A percentile compares a stretch with the other conserved stretches of the same genome.
phyloP scores from a whole-genome alignment of 2,888 invertebrate species.

The Ctenicera cuprea region DNA sequence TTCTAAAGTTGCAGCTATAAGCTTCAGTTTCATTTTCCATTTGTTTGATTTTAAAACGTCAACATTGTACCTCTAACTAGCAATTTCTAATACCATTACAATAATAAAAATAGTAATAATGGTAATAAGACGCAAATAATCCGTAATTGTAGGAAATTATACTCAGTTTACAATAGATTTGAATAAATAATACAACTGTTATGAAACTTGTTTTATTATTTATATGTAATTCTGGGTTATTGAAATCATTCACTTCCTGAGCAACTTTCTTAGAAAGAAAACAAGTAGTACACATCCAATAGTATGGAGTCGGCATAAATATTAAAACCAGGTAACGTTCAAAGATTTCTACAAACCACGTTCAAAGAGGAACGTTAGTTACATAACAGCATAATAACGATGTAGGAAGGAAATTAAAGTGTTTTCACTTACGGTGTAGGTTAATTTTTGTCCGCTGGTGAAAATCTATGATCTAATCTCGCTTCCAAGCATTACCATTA shows the following conservation, averaged over 20 bases:
- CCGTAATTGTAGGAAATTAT: background rate
- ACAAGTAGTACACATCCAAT: conserved; percentile 8
- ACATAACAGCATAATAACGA: conserved; percentile 17
- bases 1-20: background rate
- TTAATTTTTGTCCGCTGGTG: background rate
- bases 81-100: too few relatives aligned
- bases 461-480: conserved; percentile 13
- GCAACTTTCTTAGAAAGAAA: conserved; percentile 31
- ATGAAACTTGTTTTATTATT: background rate
- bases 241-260: conserved; percentile 12
- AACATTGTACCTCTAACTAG: too few relatives aligned
- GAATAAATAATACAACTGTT: background rate
- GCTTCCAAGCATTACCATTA: too few relatives aligned
- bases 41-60: background rate
- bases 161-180: background rate
- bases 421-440: conserved; percentile 23
- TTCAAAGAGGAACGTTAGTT: background rate
- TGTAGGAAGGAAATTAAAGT: conserved; percentile 13
- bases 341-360: conserved; percentile 13
- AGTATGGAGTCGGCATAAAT: background rate
- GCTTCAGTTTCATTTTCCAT: background rate
- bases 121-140: background rate
- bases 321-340: background rate
- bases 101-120: too few relatives aligned
- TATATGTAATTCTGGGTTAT: conserved; percentile 6